Conservation (phyloP, 2,797 vertebrate genomes). For the Clarias platycephalus region DNA sequence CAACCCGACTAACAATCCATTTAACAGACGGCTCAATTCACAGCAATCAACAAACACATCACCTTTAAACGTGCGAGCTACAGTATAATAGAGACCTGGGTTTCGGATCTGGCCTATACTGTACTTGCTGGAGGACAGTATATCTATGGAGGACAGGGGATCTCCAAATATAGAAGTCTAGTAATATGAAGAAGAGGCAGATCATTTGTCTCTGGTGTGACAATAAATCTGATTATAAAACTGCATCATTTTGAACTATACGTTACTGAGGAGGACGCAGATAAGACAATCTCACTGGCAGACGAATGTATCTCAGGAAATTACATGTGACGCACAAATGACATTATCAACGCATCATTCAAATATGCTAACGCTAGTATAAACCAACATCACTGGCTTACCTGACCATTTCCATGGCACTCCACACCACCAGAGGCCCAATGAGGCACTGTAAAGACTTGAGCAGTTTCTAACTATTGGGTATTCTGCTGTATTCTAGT, state of each 20-base stretch:
- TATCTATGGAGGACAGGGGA: not conserved
- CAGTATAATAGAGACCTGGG: not conserved
- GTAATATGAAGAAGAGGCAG: not conserved
- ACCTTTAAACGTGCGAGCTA: not conserved
- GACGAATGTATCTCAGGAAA: not conserved
- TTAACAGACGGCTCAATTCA: not conserved
- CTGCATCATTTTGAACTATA: not conserved
- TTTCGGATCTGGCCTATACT: not conserved
- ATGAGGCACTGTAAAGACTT: not conserved
- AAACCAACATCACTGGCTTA: not conserved
- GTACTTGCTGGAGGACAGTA: not conserved
- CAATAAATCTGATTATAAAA: not conserved
- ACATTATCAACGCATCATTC: not conserved
- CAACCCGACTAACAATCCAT: not conserved
- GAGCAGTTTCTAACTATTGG: not conserved
- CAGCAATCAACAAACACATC: constrained; percentile 11
- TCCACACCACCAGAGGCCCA: constrained; percentile 2
- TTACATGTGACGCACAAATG: not conserved
- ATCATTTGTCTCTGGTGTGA: not conserved
- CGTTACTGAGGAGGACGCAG: not conserved
- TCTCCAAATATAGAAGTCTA: not conserved
- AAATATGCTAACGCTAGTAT: not conserved
- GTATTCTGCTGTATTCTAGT: not conserved
- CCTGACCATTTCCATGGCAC: not conserved
- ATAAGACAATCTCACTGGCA: not conserved